Conservation (phyloP, 2,888 invertebrate genomes). For the Oscheius sp. region DNA sequence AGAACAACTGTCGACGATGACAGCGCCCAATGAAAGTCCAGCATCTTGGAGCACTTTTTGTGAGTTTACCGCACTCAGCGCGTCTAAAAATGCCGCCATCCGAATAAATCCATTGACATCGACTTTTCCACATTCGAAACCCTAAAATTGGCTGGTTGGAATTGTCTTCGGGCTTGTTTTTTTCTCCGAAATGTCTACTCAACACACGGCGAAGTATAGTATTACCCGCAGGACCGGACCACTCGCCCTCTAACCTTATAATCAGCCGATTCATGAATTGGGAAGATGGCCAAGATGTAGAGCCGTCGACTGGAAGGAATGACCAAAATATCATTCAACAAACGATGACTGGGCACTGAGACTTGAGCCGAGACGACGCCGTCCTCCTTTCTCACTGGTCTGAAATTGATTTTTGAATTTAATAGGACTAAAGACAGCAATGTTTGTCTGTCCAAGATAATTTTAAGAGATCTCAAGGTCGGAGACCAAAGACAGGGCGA, state of each 20-base stretch:
- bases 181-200: no score
- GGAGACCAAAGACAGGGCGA: no score
- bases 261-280: conserved; percentile 61
- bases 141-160: conserved; percentile 41
- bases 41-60: conserved; percentile 50
- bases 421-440: neutral
- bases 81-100: conserved; percentile 63
- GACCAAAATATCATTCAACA: conserved; percentile 67
- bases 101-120: conserved; percentile 67
- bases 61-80: conserved; percentile 58
- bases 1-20: conserved; percentile 66
- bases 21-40: conserved; percentile 63
- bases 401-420: neutral
- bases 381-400: conserved; percentile 31
- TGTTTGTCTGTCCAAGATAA: no score
- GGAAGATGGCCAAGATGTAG: conserved; percentile 62
- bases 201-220: neutral
- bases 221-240: neutral
- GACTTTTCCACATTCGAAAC: conserved; percentile 66
- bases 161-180: neutral
- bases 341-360: conserved; percentile 63
- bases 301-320: conserved; percentile 63
- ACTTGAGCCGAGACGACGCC: conserved; percentile 46
- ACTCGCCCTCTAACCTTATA: conserved; percentile 43
- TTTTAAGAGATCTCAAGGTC: no score